A percentile compares a stretch with the other conserved stretches of the same genome.
These are phyloP conservation scores for Sinocyclocheilus grahami DNA, from an alignment of 2,113 vertebrate species.

Conservation along the genomic window DNA sequence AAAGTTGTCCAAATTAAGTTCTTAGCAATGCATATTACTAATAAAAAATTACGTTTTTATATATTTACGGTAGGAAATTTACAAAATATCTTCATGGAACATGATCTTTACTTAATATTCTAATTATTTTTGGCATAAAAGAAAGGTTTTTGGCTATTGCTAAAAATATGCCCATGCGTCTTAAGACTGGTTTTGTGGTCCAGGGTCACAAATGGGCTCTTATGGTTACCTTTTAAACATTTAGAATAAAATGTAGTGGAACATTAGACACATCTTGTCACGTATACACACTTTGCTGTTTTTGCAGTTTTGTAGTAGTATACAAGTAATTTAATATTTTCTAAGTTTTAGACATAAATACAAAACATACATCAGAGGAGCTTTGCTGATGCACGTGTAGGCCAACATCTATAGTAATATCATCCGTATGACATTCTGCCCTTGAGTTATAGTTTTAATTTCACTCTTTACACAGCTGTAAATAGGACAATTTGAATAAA, in stretches of 20 bases:
- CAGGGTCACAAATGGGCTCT: neutral
- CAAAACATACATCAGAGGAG: neutral
- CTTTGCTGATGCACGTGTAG: neutral
- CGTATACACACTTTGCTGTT: neutral
- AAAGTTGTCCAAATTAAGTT: too few relatives aligned
- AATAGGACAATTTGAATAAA: constrained; percentile 54
- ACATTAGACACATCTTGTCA: neutral
- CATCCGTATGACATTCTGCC: neutral
- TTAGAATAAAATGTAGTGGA: neutral
- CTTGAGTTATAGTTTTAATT: constrained; percentile 58
- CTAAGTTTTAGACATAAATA: neutral
- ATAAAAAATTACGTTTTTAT: too few relatives aligned
- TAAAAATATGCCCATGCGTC: too few relatives aligned
- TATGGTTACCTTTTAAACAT: neutral
- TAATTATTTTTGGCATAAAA: too few relatives aligned
- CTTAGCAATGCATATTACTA: too few relatives aligned
- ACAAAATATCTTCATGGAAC: too few relatives aligned
- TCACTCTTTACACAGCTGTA: constrained; percentile 52
- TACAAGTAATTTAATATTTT: neutral
- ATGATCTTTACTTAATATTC: too few relatives aligned
- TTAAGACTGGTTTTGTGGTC: too few relatives aligned
- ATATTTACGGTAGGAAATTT: too few relatives aligned
- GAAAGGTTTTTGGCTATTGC: too few relatives aligned
- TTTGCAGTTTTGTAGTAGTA: neutral
- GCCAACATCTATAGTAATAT: neutral